Conservation (phyloP, 2,797 vertebrate genomes). For the Carapus acus region DNA sequence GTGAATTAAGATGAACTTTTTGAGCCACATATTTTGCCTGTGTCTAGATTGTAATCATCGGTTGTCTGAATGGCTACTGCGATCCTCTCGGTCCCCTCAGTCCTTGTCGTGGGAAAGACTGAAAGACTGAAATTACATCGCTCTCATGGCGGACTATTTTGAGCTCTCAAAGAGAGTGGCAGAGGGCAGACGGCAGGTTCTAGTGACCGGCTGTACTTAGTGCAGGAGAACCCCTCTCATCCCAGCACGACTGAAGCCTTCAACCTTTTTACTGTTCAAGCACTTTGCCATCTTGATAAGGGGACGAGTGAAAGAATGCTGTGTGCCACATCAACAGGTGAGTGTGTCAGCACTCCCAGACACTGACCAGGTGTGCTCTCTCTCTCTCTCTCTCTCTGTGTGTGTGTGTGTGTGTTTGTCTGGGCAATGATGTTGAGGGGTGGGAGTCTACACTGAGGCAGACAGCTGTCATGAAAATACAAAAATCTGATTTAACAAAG, state of each 20-base stretch:
- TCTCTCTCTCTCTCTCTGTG: no score
- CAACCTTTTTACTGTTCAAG: constrained; percentile 49
- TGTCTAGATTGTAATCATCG: constrained; percentile 58
- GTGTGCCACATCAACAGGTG: constrained; percentile 75
- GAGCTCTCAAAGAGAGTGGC: constrained; percentile 74
- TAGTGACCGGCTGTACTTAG: constrained; percentile 62
- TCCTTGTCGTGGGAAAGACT: constrained; percentile 76
- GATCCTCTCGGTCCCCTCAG: constrained; percentile 51
- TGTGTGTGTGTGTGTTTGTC: constrained; percentile 28
- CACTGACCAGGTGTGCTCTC: constrained; percentile 57
- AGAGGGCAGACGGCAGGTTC: constrained; percentile 75
- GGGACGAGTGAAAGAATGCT: constrained; percentile 72
- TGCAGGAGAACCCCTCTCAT: constrained; percentile 63
- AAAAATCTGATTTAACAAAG: constrained; percentile 16
- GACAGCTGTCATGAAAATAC: constrained; percentile 49
- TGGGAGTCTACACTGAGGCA: constrained; percentile 26
- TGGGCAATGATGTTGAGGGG: constrained; percentile 29
- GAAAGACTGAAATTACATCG: constrained; percentile 83
- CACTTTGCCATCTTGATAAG: constrained; percentile 45
- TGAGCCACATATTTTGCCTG: constrained; percentile 31
- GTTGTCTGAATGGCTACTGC: constrained; percentile 54
- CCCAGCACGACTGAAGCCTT: constrained; percentile 56
- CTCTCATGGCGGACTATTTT: constrained; percentile 80
- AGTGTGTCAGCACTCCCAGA: constrained; percentile 57
- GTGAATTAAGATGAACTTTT: constrained; percentile 18